Evolutionary conservation across 2,888 invertebrate genomes (phyloP).

Genomic region (Stenodera caucasica): DNA sequence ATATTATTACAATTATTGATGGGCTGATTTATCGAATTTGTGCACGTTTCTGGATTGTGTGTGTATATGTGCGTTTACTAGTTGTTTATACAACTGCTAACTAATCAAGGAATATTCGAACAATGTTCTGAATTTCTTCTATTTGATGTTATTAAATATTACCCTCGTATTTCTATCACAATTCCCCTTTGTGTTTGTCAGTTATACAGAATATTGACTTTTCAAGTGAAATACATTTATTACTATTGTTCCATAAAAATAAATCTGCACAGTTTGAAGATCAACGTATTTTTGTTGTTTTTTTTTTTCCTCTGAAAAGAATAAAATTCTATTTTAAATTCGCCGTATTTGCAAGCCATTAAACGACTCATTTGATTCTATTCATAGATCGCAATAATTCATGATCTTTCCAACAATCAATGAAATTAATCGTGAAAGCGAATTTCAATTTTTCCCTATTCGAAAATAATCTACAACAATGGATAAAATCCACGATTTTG

Average conservation of each 20-base stretch:
- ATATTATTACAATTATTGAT: conserved; percentile 13
- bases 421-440: conserved; percentile 3
- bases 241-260: not conserved
- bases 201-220: not conserved
- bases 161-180: conserved; percentile 1
- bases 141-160: conserved; percentile 2
- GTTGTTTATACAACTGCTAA: not conserved
- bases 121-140: not conserved
- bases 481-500: not conserved
- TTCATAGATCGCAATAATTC: conserved; percentile 2
- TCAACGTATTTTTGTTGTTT: not conserved
- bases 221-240: not conserved
- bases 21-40: not conserved
- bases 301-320: too few species aligned
- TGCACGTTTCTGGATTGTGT: not conserved
- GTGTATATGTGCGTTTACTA: too few species aligned
- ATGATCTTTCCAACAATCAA: not conserved
- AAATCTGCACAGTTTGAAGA: too few species aligned
- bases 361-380: not conserved
- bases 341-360: not conserved
- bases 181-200: conserved; percentile 7
- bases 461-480: not conserved
- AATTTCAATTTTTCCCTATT: not conserved
- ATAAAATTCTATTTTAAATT: not conserved
- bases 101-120: not conserved